A percentile compares a stretch with the other conserved stretches of the same genome.
phyloP scores from a whole-genome alignment of 2,888 invertebrate species.

The Drosophila peninsularis region DNA sequence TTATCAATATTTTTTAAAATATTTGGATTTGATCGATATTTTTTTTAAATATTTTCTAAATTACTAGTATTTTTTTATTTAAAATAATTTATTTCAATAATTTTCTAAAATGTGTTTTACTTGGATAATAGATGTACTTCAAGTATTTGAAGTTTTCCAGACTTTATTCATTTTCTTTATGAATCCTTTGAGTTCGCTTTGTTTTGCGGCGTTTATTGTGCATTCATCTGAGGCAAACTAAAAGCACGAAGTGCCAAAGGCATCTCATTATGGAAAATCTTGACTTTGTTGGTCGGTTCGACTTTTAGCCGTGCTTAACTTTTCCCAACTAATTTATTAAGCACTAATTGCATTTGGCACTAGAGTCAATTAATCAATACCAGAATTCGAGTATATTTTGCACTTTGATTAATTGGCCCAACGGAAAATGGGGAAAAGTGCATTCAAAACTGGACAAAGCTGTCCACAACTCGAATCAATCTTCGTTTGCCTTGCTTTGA shows the following conservation, averaged over 20 bases:
- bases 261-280: constrained; percentile 39
- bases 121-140: background rate
- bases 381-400: constrained; percentile 50
- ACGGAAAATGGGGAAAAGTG: constrained; percentile 48
- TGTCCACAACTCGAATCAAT: constrained; percentile 70
- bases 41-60: background rate
- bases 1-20: background rate
- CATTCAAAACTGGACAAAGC: constrained; percentile 68
- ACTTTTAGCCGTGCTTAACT: constrained; percentile 35
- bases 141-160: too few species aligned
- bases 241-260: constrained; percentile 7
- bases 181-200: background rate
- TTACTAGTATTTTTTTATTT: background rate
- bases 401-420: constrained; percentile 67
- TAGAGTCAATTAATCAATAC: constrained; percentile 68
- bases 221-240: constrained; percentile 1
- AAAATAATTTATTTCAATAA: background rate
- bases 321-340: constrained; percentile 63
- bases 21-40: background rate
- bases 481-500: constrained; percentile 62
- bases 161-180: background rate
- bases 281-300: constrained; percentile 7
- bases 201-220: constrained; percentile 17
- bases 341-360: constrained; percentile 72
- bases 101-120: background rate